Evolutionary conservation across 2,888 invertebrate genomes (phyloP), one percentile per base, ranked within the genome.

Genomic region (Chalcosyrphus nemorum): DNA sequence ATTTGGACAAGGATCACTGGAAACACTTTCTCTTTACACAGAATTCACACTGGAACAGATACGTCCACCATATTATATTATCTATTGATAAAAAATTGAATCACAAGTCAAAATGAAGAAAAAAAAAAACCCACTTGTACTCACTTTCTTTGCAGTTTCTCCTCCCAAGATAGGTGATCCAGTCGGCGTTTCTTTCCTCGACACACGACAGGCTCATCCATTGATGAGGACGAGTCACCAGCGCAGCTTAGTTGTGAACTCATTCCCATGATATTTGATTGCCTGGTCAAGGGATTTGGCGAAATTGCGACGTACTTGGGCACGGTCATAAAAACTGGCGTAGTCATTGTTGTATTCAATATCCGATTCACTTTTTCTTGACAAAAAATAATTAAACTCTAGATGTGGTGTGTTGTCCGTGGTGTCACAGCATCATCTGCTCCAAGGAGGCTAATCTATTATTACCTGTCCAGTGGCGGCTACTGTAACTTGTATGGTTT

Each of bases 131-230:
- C 0, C 4, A 17, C 11, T 15, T 0, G 21, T 63, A 94, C 96
- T 93, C 92, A 97, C 97, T 97, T 97, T 90, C 97, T 93, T 91
- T 96, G 95, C 88, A 97, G 93, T 90, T 97, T 97, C 90, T 97
- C 96, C 89, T 97, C 97, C 95, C 96, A 95, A 77, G 96, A 93
- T 47, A 97, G 92, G 90, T 97, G 97, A 90, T 97, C 97, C 88
- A 97, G 92, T 66, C 96, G 93, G 72, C 97, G 93, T 90, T 97
- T 97, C 86, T 95, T 94, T 1, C 93, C 92, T 56, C 87, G 88
- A 1, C 84, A 76, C 0, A 81, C 52, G 5, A 70, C 29, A 7
- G 68, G 50, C 15, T 66, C 81, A 54, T 87, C 86, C 13, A 65
- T 76, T 4, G 76, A 68, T 7, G 81, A 72, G 13, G 68, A 71